Percentiles rank a stretch among this genome's conserved stretches.
These are phyloP conservation scores for Salvelinus alpinus DNA, from an alignment of 2,113 vertebrate species.

Conservation along the genomic window DNA sequence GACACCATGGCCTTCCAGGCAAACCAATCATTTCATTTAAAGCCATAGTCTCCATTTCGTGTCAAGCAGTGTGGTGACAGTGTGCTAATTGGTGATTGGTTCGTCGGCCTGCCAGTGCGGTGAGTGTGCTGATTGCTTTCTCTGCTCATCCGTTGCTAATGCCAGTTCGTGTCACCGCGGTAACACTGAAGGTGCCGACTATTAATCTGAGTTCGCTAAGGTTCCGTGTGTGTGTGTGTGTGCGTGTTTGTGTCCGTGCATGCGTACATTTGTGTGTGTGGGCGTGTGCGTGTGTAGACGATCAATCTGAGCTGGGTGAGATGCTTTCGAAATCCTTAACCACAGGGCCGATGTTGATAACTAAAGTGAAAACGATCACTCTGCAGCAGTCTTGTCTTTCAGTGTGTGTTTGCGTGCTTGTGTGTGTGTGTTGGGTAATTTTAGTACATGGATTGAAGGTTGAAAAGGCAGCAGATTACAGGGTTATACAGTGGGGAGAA, in stretches of 20 bases:
- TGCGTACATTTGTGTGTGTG: no score
- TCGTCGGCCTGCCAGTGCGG: slow-evolving; percentile 5
- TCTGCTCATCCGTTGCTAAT: slow-evolving; percentile 24
- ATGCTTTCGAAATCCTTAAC: neutral
- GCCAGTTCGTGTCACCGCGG: slow-evolving; percentile 17
- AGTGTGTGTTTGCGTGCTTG: no score
- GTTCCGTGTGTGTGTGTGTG: no score
- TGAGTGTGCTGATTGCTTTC: slow-evolving; percentile 45
- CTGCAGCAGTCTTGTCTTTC: no score
- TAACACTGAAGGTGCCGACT: no score
- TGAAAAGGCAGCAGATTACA: slow-evolving; percentile 31
- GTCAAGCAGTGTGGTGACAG: slow-evolving; percentile 47
- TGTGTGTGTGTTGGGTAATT: no score
- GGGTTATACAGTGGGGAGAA: no score
- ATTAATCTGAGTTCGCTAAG: no score
- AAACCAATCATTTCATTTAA: slow-evolving; percentile 40
- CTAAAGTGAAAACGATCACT: no score
- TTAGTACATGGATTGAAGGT: no score
- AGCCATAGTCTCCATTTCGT: slow-evolving; percentile 31
- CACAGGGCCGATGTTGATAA: no score
- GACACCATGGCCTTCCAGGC: slow-evolving; percentile 2
- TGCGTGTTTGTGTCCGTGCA: no score
- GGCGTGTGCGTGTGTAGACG: slow-evolving; percentile 11
- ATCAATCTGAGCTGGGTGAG: slow-evolving; percentile 15
- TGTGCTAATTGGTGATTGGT: slow-evolving; percentile 41